Percentiles rank a stretch among this genome's conserved stretches.
These are phyloP conservation scores for Tonatia bakeri DNA, from an alignment of 2,113 vertebrate genomes.

Conservation along the genomic window DNA sequence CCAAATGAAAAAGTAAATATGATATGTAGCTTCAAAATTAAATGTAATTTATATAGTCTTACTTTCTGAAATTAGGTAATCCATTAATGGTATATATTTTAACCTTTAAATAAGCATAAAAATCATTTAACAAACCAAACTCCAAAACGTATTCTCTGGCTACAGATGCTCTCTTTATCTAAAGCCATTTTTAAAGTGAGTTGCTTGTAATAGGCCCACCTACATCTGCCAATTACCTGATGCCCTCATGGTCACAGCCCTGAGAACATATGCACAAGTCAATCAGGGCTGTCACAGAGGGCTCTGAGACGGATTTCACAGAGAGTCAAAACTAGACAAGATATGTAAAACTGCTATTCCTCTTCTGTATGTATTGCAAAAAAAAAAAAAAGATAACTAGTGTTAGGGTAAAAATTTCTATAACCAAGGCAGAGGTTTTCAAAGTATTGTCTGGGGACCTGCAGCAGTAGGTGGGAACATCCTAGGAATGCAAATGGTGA, in stretches of 20 bases:
- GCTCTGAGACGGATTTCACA: neutral
- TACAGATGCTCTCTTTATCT: constrained; percentile 22
- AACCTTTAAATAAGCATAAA: constrained; percentile 42
- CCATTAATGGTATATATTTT: constrained; percentile 2
- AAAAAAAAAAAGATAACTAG: neutral
- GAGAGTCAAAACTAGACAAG: constrained; percentile 22
- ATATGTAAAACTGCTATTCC: neutral
- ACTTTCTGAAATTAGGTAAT: constrained; percentile 32
- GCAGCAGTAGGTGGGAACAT: neutral
- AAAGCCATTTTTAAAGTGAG: neutral
- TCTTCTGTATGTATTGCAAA: neutral
- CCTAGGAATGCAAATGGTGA: neutral
- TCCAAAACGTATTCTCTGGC: neutral
- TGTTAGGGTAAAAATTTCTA: neutral
- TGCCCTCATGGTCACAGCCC: neutral
- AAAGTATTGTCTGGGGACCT: neutral
- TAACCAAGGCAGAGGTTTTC: neutral
- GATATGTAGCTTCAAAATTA: neutral
- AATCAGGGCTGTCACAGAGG: neutral
- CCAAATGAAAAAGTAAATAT: constrained; percentile 32
- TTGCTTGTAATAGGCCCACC: neutral
- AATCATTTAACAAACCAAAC: constrained; percentile 40
- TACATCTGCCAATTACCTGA: neutral
- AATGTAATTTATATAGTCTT: neutral
- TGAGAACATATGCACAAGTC: neutral